These are phyloP conservation scores for Callimorpha dominula DNA, from an alignment of 2,888 invertebrate genomes.

Conservation along the genomic window DNA sequence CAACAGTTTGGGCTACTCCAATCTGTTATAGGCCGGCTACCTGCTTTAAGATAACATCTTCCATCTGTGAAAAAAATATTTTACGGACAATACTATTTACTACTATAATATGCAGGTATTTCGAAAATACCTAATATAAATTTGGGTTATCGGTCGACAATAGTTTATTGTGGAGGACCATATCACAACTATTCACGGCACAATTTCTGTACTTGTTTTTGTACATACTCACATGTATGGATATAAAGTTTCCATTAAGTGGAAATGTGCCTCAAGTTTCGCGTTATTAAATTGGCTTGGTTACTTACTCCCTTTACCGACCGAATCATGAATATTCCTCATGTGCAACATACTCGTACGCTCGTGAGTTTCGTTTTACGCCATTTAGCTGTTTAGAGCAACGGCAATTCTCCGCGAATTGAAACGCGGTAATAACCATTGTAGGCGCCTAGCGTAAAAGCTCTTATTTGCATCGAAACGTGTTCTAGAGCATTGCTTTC, in stretches of 20 bases:
- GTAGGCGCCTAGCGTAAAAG: constrained; percentile 76
- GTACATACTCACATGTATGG: background rate
- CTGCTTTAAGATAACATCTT: no score
- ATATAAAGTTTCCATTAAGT: constrained; percentile 41
- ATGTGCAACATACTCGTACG: constrained; percentile 66
- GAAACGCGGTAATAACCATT: constrained; percentile 82
- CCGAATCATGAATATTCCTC: constrained; percentile 75
- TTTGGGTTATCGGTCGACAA: no score
- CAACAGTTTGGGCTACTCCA: no score
- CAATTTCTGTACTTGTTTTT: background rate
- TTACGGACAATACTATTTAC: no score
- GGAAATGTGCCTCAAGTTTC: constrained; percentile 50
- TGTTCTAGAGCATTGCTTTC: constrained; percentile 70
- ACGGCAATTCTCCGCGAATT: constrained; percentile 71
- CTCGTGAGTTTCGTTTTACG: constrained; percentile 73
- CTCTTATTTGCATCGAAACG: constrained; percentile 80
- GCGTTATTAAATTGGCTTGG: constrained; percentile 58
- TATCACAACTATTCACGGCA: background rate
- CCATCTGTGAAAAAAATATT: no score
- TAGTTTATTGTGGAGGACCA: background rate
- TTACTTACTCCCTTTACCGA: constrained; percentile 67
- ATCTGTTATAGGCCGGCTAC: no score
- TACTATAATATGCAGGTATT: no score
- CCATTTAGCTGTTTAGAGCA: constrained; percentile 76
- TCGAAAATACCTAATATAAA: no score